Evolutionary conservation across 1,140 invertebrate species (phyloP), one percentile per base, ranked within the genome.

Genomic region (Leucophenga varia): DNA sequence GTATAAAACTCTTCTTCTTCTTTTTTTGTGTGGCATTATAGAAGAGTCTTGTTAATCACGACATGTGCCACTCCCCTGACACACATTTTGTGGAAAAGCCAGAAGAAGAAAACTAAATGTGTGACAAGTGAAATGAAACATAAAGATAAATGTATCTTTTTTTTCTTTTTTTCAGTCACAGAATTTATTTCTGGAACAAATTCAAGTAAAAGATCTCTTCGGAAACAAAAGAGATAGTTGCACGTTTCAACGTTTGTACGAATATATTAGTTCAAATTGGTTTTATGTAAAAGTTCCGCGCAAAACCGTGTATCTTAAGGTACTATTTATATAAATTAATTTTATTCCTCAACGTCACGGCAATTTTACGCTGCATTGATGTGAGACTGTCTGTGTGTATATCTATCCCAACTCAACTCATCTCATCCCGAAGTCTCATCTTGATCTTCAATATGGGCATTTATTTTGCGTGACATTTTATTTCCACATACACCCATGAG

Each of bases 391-490:
- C 50, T 52, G 55, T 57, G 48, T 21, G 53, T 58, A n/a, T n/a
- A n/a, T n/a, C n/a, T n/a, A n/a, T n/a, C n/a, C n/a, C n/a, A n/a
- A n/a, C n/a, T n/a, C n/a, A n/a, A n/a, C n/a, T n/a, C n/a, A n/a
- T n/a, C n/a, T n/a, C n/a, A n/a, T n/a, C n/a, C n/a, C n/a, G n/a
- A n/a, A n/a, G n/a, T n/a, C n/a, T n/a, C n/a, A n/a, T n/a, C n/a
- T n/a, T n/a, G n/a, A n/a, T n/a, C n/a, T n/a, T n/a, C n/a, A n/a
- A n/a, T n/a, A n/a, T n/a, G n/a, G 54, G 52, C 48, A 61, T 65
- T 64, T 65, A 64, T 65, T 65, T 64, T 46, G 58, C 61, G 54
- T 61, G 61, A 61, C 61, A 64, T 60, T 64, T 64, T 47, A 64
- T 47, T 60, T 52, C 54, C 42, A 46, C 38, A 37, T 28, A 41